Conservation (phyloP, 2,888 invertebrate species). For the Willowsia nigromaculata region DNA sequence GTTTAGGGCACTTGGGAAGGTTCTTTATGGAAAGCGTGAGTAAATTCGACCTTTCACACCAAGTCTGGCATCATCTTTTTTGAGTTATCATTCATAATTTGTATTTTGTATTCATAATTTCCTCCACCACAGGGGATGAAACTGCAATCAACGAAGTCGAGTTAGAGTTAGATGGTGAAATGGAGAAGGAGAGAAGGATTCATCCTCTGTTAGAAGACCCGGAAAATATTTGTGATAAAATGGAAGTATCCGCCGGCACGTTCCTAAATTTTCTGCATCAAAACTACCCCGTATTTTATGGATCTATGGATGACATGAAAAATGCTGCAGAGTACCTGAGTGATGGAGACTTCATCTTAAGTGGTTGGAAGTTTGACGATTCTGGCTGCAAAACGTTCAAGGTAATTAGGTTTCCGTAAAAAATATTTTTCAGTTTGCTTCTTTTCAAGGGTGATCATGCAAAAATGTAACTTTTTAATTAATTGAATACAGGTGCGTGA, state of each 20-base stretch:
- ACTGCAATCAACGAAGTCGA: constrained; percentile 42
- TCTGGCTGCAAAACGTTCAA: constrained; percentile 48
- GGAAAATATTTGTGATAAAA: constrained; percentile 80
- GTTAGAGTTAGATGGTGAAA: constrained; percentile 26
- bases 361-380: constrained; percentile 74
- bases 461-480: too few relatives aligned
- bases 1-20: constrained; percentile 82
- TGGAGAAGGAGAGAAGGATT: constrained; percentile 53
- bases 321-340: constrained; percentile 86
- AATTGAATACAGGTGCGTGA: constrained; percentile 67
- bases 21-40: constrained; percentile 82
- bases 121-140: constrained; percentile 70
- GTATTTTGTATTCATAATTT: background rate
- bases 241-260: constrained; percentile 80
- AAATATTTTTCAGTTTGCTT: background rate
- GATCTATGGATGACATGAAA: constrained; percentile 84
- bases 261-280: constrained; percentile 81
- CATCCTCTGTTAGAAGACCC: constrained; percentile 74
- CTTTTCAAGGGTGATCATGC: too few relatives aligned
- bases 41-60: too few relatives aligned
- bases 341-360: constrained; percentile 84
- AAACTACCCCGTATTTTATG: constrained; percentile 85
- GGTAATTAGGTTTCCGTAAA: constrained; percentile 22
- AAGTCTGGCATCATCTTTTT: background rate
- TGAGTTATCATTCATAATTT: too few relatives aligned